Evolutionary conservation across 2,888 invertebrate species (phyloP).

Genomic region (Andrena fulva): DNA sequence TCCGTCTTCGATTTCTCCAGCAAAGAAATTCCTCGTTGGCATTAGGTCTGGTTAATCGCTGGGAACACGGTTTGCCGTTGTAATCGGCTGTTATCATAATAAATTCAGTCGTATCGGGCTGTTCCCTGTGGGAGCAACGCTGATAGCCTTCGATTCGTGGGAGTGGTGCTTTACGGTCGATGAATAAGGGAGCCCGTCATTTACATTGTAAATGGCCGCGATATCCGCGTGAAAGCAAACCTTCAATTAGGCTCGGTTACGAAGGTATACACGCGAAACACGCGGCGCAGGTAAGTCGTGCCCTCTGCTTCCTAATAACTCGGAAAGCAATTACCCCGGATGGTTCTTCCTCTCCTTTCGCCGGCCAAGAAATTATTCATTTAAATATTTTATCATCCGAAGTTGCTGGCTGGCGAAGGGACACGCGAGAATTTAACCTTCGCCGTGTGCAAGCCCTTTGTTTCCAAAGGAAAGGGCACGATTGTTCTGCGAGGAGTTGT

Average conservation of each 20-base stretch:
- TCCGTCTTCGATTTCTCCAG: too few species aligned
- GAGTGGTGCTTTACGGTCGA: slow-evolving; percentile 60
- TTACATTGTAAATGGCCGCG: slow-evolving; percentile 75
- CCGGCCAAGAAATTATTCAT: slow-evolving; percentile 28
- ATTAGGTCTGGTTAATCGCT: slow-evolving; percentile 7
- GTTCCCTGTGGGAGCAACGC: slow-evolving; percentile 19
- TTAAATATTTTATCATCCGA: slow-evolving; percentile 15
- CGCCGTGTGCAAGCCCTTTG: background rate
- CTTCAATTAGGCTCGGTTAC: slow-evolving; percentile 77
- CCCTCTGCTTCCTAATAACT: slow-evolving; percentile 27
- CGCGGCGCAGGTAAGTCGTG: slow-evolving; percentile 27
- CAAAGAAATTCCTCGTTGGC: too few species aligned
- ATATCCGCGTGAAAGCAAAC: slow-evolving; percentile 72
- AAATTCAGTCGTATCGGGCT: slow-evolving; percentile 29
- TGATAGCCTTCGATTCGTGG: slow-evolving; percentile 54
- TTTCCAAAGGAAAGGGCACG: background rate
- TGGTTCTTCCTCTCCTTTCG: slow-evolving; percentile 13
- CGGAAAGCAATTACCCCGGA: slow-evolving; percentile 37
- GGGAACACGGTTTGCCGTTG: background rate
- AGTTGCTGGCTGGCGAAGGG: background rate
- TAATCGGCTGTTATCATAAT: slow-evolving; percentile 32
- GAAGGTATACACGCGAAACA: slow-evolving; percentile 64
- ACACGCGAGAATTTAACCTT: slow-evolving; percentile 5
- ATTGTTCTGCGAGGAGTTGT: background rate
- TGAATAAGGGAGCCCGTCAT: slow-evolving; percentile 70